Evolutionary conservation across 2,113 vertebrate genomes (phyloP), one percentile per base, ranked within the genome.

Genomic region (Entelurus aequoreus): DNA sequence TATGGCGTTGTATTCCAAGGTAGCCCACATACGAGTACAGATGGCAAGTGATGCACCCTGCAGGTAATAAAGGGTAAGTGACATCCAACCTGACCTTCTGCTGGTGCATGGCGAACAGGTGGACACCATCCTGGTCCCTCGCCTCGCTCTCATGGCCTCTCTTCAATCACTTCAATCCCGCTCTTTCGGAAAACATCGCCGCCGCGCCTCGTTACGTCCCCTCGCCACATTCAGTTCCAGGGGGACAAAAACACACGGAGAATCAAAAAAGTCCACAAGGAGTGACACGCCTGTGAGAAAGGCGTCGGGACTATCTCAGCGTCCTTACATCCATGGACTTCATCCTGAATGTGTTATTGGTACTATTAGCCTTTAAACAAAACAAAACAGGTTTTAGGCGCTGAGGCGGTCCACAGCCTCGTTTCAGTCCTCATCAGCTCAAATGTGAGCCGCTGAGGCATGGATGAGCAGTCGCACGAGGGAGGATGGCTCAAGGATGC

Each of bases 21-120:
- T 13, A 49, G 44, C 36, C 16, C 16, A 57, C 36, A 58, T 6
- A 4, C 12, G 48, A 8, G 38, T 4, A 37, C 42, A 58, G 3
- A 35, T 38, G 37, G 10, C 11, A 42, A 57, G n/a, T 16, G 15
- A 44, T 57, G 54, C 37, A 44, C 55, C 9, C 42, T 11, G 28
- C 51, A 36, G 21, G 47, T 70, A 28, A 50, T 63, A 51, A 35
- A 54, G 47, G 47, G 54, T 9, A 64, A 72, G n/a, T 70, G 65
- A 75, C 72, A 76, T 68, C 48, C 48, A 53, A 83, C 63, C 89
- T 87, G 86, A 90, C 88, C 88, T 90, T 89, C 73, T 88, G 80
- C 85, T 85, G 86, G 83, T 89, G 88, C 89, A 91, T 87, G 85
- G 85, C 82, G 89, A 89, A 83, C 85, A 89, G 76, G 84, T 53